A percentile compares a stretch with the other conserved stretches of the same genome.
Conservation (phyloP, 2,113 vertebrate genomes). For the Athene noctua region DNA sequence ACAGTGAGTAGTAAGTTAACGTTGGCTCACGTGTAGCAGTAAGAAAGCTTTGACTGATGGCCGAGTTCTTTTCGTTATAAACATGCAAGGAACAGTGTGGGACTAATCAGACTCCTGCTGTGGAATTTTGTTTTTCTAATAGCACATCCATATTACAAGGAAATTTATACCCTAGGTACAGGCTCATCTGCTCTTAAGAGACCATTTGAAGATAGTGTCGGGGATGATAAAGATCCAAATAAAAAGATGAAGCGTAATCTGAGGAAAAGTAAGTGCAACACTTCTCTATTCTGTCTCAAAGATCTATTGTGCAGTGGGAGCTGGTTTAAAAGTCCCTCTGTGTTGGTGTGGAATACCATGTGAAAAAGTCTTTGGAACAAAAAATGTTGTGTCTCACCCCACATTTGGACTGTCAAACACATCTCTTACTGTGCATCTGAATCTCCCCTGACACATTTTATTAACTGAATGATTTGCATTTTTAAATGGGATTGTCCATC, state of each 20-base stretch:
- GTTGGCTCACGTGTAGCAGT: rapidly evolving
- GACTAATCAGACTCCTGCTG: constrained; percentile 10
- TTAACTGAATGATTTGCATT: background rate
- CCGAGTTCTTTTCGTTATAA: background rate
- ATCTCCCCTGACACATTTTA: background rate
- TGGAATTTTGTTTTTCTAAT: constrained; percentile 25
- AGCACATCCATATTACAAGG: background rate
- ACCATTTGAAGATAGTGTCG: constrained; percentile 90
- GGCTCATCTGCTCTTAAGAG: constrained; percentile 88
- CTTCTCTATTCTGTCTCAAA: background rate
- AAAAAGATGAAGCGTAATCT: constrained; percentile 99
- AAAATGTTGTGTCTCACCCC: background rate
- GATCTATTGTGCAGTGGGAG: background rate
- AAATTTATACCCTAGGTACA: constrained; percentile 66
- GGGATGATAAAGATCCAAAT: constrained; percentile 97
- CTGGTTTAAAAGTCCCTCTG: background rate
- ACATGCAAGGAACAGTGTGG: background rate
- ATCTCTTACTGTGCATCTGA: background rate
- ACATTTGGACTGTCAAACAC: background rate
- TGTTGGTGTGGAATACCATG: background rate
- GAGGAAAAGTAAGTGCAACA: constrained; percentile 85
- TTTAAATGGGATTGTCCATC: background rate
- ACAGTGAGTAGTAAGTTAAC: background rate
- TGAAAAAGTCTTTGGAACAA: background rate
- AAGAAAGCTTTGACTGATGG: background rate